Conservation (phyloP, 2,113 vertebrate genomes). For the Dipodomys spectabilis region DNA sequence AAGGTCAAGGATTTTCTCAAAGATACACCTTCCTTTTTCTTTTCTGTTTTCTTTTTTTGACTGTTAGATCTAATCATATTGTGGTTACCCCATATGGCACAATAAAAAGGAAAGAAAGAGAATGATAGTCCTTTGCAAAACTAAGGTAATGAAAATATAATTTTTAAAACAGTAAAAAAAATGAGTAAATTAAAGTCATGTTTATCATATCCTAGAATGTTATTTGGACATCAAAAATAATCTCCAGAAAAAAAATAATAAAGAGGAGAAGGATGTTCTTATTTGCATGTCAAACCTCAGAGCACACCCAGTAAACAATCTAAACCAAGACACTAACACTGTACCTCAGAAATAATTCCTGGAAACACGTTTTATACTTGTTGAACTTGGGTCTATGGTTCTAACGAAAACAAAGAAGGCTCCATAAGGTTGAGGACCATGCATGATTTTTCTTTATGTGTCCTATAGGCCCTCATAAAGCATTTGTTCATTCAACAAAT, state of each 20-base stretch:
- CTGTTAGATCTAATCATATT: neutral
- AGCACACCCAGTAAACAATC: neutral
- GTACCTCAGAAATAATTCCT: neutral
- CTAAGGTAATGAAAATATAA: no score
- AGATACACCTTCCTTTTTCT: neutral
- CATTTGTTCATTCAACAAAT: neutral
- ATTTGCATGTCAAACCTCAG: slow-evolving; percentile 2
- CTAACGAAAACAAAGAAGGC: neutral
- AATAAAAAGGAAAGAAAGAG: neutral
- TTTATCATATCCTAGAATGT: neutral
- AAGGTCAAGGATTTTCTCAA: slow-evolving; percentile 9
- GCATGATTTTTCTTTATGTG: neutral
- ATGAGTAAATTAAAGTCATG: neutral
- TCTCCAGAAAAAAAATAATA: neutral
- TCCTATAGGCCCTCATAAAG: neutral
- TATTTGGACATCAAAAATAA: neutral
- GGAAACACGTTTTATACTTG: neutral
- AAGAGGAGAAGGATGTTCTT: neutral
- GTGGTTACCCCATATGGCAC: neutral
- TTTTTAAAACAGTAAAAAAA: neutral
- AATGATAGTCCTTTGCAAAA: no score
- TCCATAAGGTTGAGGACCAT: neutral
- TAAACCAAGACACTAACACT: neutral
- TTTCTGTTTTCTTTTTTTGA: neutral
- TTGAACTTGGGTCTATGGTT: neutral